Conservation (phyloP, 2,113 vertebrate species). For the Sprattus sprattus region DNA sequence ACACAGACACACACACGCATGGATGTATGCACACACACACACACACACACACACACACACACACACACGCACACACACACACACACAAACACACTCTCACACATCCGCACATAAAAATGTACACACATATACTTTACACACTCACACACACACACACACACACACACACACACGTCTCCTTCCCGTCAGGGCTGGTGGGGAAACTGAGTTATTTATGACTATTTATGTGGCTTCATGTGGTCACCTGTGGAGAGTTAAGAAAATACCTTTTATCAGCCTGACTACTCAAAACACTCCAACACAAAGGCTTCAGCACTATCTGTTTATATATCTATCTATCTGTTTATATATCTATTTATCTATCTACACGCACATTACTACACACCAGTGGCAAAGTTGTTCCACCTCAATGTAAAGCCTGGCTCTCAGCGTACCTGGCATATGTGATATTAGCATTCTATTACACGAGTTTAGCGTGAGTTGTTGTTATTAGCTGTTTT, state of each 20-base stretch:
- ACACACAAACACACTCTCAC: not conserved
- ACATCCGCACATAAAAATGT: not conserved
- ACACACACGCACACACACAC: not conserved
- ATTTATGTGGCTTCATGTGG: conserved; percentile 35
- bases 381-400: not conserved
- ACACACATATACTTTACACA: not conserved
- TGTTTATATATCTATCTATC: not conserved
- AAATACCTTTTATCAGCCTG: not conserved
- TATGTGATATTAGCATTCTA: not conserved
- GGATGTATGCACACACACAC: not conserved
- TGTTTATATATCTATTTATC: not conserved
- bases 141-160: not conserved
- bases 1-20: not conserved
- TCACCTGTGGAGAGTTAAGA: conserved; percentile 23
- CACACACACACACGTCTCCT: not conserved
- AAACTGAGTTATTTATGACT: conserved; percentile 38
- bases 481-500: not conserved
- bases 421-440: not conserved
- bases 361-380: not conserved
- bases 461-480: not conserved
- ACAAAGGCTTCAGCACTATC: not conserved
- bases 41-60: not conserved
- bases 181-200: conserved; percentile 13
- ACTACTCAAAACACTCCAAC: not conserved
- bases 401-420: not conserved